These are phyloP conservation scores for Exocentrus adspersus DNA, from an alignment of 2,888 invertebrate genomes.

Conservation along the genomic window DNA sequence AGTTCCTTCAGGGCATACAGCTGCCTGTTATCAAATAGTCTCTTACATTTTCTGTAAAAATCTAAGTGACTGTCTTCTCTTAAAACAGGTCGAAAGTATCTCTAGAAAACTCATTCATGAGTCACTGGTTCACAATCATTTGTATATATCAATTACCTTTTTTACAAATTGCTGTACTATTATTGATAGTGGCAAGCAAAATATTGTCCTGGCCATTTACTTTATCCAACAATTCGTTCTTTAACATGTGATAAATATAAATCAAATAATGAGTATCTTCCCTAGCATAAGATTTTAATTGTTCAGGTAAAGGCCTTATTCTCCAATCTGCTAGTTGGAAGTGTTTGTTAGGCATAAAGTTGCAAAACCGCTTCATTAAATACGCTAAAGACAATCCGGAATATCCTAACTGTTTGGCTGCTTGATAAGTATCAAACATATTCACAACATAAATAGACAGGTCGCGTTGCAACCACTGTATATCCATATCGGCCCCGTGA, in stretches of 20 bases:
- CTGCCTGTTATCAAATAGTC: conserved; percentile 86
- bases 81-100: conserved; percentile 81
- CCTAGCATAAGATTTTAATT: conserved; percentile 86
- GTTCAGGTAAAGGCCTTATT: conserved; percentile 85
- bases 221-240: conserved; percentile 75
- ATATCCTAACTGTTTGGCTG: conserved; percentile 78
- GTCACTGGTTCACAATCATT: too few species aligned
- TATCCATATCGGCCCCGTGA: conserved; percentile 90
- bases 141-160: neutral
- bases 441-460: conserved; percentile 95
- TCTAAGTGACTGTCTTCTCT: conserved; percentile 76
- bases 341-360: conserved; percentile 84
- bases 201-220: conserved; percentile 72
- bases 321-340: conserved; percentile 97
- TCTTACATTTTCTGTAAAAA: conserved; percentile 81
- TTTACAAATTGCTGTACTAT: conserved; percentile 79
- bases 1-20: conserved; percentile 82
- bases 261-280: conserved; percentile 95
- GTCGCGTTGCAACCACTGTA: conserved; percentile 96
- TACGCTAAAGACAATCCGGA: conserved; percentile 79
- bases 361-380: conserved; percentile 82
- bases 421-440: conserved; percentile 95
- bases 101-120: conserved; percentile 62
- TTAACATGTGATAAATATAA: conserved; percentile 85
- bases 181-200: conserved; percentile 75